Percentiles rank a stretch among this genome's conserved stretches.
These are phyloP conservation scores for Callaeas wilsoni DNA, from an alignment of 2,113 vertebrate genomes.

Conservation along the genomic window DNA sequence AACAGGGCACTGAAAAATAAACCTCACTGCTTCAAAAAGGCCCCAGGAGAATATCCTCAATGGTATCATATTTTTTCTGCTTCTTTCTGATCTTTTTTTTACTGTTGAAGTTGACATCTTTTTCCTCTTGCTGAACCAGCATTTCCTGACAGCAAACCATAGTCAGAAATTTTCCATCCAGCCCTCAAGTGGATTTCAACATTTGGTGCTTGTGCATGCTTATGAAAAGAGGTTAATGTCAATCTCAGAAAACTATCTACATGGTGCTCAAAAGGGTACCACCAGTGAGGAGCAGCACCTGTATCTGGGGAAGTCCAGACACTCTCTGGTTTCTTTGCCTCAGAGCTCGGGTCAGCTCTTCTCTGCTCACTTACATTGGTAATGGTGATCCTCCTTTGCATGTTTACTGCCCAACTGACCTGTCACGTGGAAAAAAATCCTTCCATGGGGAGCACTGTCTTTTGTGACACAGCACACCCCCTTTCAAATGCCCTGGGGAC, in stretches of 20 bases:
- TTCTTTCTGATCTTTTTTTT: conserved; percentile 26
- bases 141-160: conserved; percentile 32
- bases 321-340: neutral
- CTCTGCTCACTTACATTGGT: neutral
- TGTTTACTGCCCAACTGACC: neutral
- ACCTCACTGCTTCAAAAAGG: neutral
- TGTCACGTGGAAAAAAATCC: neutral
- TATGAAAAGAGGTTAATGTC: neutral
- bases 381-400: neutral
- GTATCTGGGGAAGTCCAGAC: neutral
- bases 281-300: neutral
- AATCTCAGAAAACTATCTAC: neutral
- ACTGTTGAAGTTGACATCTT: conserved; percentile 36
- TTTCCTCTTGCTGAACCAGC: conserved; percentile 57
- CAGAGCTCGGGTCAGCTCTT: neutral
- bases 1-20: conserved; percentile 2
- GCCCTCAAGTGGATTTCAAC: conserved; percentile 31
- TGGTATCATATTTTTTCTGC: neutral
- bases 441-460: neutral
- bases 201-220: neutral
- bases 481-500: neutral
- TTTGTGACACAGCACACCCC: neutral
- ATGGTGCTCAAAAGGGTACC: neutral
- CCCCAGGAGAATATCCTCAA: neutral
- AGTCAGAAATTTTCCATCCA: conserved; percentile 48